These are phyloP conservation scores for Ceyx margarethae DNA, from an alignment of 2,113 vertebrate species.

Conservation along the genomic window DNA sequence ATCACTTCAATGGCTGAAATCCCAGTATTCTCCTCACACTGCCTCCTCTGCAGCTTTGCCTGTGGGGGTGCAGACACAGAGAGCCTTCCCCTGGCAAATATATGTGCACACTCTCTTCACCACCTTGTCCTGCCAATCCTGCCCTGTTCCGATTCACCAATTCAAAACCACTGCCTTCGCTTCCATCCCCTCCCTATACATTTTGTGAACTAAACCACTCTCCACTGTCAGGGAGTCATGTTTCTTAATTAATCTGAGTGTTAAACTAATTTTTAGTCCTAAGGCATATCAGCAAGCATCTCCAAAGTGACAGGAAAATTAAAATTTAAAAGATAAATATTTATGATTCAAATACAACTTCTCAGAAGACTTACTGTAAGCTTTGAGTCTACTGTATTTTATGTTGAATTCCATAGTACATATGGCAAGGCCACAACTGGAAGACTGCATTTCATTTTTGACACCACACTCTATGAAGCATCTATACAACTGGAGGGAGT, in stretches of 20 bases:
- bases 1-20: background rate
- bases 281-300: background rate
- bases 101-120: fast-evolving
- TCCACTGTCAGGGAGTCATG: background rate
- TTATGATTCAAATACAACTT: background rate
- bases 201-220: background rate
- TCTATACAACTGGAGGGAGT: background rate
- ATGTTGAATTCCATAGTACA: background rate
- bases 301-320: background rate
- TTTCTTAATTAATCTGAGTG: background rate
- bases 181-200: background rate
- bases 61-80: background rate
- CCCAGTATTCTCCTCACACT: background rate
- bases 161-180: background rate
- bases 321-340: background rate
- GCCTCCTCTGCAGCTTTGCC: background rate
- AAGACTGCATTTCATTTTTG: background rate
- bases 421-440: background rate
- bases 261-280: background rate
- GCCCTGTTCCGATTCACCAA: background rate
- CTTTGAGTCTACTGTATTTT: background rate
- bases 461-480: background rate
- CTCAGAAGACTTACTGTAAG: background rate
- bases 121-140: background rate
- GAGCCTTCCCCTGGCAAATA: background rate